phyloP scores from a whole-genome alignment of 2,888 invertebrate genomes.

The Drosophila trichaetosa region DNA sequence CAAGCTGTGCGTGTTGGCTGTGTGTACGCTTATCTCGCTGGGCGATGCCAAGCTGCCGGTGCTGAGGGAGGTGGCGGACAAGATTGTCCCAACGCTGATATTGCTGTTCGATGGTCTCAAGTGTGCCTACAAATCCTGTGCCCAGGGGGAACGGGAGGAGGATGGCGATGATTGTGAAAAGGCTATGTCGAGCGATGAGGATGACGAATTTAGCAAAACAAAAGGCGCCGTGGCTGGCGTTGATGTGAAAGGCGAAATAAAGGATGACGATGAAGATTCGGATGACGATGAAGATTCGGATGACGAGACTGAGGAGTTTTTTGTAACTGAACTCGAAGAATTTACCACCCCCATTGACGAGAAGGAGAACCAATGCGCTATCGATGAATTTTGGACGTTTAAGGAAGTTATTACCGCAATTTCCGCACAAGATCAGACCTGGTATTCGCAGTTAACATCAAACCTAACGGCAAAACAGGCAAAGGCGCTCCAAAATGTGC shows the following conservation, averaged over 20 bases:
- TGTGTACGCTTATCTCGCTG: conserved; percentile 94
- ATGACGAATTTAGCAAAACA: no score
- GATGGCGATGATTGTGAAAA: no score
- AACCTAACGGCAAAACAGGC: conserved; percentile 92
- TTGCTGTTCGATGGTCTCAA: conserved; percentile 97
- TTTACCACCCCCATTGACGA: conserved; percentile 96
- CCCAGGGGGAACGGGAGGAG: no score
- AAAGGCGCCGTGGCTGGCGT: conserved; percentile 88
- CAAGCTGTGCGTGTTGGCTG: conserved; percentile 96
- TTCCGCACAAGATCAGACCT: conserved; percentile 90
- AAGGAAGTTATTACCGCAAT: conserved; percentile 92
- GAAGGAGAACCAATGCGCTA: conserved; percentile 89
- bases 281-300: conserved; percentile 66
- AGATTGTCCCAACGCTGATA: conserved; percentile 95
- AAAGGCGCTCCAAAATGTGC: conserved; percentile 93
- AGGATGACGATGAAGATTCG: conserved; percentile 63
- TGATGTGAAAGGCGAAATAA: conserved; percentile 87
- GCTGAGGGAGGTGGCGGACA: conserved; percentile 90
- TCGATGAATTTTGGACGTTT: conserved; percentile 97
- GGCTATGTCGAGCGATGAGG: no score
- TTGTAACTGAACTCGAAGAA: conserved; percentile 95
- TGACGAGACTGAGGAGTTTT: conserved; percentile 92
- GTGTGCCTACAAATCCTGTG: conserved; percentile 94
- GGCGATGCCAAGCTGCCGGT: conserved; percentile 90
- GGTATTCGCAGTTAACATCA: conserved; percentile 93